phyloP scores from a whole-genome alignment of 1,140 invertebrate genomes.

The Lysiphlebus fabarum region DNA sequence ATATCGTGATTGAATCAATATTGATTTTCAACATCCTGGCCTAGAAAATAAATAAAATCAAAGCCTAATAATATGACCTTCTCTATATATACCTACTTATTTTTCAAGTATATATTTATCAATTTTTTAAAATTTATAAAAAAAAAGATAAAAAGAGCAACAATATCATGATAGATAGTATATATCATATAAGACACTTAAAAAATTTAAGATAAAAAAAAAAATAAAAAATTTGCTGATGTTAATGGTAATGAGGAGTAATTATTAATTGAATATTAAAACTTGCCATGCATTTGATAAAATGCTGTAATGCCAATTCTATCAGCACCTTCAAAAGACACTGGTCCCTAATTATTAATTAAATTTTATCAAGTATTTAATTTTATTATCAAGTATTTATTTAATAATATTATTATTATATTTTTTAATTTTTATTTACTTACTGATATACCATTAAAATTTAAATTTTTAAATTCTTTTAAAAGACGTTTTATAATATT shows the following conservation, averaged over 20 bases:
- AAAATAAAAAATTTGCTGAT: neutral
- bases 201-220: neutral
- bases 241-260: neutral
- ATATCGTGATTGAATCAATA: neutral
- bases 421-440: constrained; percentile 43
- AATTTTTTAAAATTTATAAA: too few species aligned
- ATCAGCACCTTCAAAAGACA: constrained; percentile 82
- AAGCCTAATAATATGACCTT: too few species aligned
- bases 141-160: too few species aligned
- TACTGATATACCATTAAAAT: constrained; percentile 81
- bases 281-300: constrained; percentile 79
- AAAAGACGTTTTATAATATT: constrained; percentile 69
- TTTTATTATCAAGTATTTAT: neutral
- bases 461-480: constrained; percentile 66
- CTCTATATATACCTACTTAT: too few species aligned
- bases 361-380: neutral
- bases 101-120: neutral
- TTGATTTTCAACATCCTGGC: too few species aligned
- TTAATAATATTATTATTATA: neutral
- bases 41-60: neutral
- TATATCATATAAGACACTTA: neutral
- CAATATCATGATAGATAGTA: too few species aligned
- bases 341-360: constrained; percentile 67
- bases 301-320: constrained; percentile 79
- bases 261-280: neutral